Evolutionary conservation across 2,888 invertebrate genomes (phyloP).

Genomic region (Theretra japonica): DNA sequence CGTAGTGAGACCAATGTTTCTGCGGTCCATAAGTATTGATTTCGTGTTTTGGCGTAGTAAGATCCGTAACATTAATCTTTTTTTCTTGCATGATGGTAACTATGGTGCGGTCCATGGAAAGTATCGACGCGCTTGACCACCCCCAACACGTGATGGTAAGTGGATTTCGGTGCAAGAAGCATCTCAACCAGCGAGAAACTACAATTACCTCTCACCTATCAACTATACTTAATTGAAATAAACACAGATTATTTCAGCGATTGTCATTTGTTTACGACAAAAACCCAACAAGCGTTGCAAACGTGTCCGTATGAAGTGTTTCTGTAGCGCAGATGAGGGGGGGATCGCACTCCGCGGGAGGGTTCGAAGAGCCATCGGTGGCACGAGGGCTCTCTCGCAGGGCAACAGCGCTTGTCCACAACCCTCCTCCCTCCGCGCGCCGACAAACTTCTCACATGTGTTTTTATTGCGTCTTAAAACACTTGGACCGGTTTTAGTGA

Average conservation of each 20-base stretch:
- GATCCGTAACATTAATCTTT: no score
- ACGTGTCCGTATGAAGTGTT: not conserved
- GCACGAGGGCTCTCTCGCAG: conserved; percentile 47
- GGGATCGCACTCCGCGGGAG: conserved; percentile 3
- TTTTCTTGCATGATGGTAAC: no score
- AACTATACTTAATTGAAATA: no score
- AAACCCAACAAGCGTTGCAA: not conserved
- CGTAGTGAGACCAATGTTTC: no score
- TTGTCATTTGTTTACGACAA: not conserved
- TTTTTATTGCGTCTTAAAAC: not conserved
- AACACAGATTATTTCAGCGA: not conserved
- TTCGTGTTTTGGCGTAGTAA: no score
- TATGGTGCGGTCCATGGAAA: no score
- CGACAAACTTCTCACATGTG: not conserved
- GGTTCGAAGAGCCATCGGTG: conserved; percentile 30
- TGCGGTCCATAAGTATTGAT: no score
- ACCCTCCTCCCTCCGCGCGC: not conserved
- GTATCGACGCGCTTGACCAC: no score
- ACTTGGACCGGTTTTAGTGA: not conserved
- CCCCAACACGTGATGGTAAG: no score
- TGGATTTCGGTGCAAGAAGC: no score
- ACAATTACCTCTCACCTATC: no score
- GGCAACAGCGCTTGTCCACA: not conserved
- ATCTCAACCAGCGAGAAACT: no score
- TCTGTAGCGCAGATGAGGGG: not conserved